Percentiles rank a stretch among this genome's conserved stretches.
These are phyloP conservation scores for Strongylocentrotus purpuratus DNA, from an alignment of 35 echinoderm and acorn worm genomes.

Conservation along the genomic window DNA sequence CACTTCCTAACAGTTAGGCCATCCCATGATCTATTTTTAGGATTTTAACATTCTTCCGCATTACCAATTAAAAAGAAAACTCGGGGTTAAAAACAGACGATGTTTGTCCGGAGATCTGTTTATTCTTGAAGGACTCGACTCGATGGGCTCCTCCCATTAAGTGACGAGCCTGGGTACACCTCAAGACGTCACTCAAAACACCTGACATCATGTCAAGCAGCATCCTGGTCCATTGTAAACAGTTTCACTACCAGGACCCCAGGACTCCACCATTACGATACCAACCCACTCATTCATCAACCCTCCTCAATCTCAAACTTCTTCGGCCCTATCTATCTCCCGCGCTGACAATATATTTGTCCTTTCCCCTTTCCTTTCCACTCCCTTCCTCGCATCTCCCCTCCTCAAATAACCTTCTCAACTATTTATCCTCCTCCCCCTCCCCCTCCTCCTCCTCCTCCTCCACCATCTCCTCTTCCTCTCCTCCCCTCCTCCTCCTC, in stretches of 20 bases:
- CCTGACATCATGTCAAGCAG: not conserved
- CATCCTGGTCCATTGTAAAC: not conserved
- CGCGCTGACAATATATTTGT: no score
- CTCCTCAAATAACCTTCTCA: not conserved
- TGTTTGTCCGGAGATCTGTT: not conserved
- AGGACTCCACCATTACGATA: not conserved
- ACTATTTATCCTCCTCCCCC: no score
- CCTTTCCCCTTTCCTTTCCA: not conserved
- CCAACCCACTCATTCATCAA: not conserved
- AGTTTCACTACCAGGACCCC: constrained; percentile 9
- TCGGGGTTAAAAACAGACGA: not conserved
- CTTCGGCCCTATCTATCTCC: no score
- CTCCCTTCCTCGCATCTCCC: not conserved
- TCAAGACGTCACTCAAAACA: not conserved
- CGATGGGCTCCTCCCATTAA: not conserved
- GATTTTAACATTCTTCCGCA: not conserved
- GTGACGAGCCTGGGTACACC: not conserved
- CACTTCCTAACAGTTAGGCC: not conserved
- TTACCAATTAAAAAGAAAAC: no score
- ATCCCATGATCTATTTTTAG: not conserved
- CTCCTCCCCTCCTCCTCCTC: no score
- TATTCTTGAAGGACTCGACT: not conserved
- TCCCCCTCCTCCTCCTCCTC: no score
- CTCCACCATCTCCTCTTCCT: no score
- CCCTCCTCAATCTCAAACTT: not conserved